Percentiles rank a stretch among this genome's conserved stretches.
phyloP scores from a whole-genome alignment of 1,140 invertebrate species.

The Diprion similis region DNA sequence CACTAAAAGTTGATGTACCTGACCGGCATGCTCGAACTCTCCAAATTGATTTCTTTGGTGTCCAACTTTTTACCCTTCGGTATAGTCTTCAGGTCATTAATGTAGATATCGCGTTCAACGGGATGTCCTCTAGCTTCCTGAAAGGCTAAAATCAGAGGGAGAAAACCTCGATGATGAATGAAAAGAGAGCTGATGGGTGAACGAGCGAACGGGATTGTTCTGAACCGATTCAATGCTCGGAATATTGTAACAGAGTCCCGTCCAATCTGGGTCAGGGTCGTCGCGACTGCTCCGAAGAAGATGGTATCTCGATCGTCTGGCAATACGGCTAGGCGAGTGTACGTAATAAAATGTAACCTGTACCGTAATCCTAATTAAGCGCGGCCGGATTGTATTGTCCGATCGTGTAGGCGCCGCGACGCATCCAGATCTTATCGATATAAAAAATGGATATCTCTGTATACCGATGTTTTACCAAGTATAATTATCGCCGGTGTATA shows the following conservation, averaged over 20 bases:
- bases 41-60: constrained; percentile 18
- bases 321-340: background rate
- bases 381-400: background rate
- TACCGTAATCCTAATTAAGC: constrained; percentile 14
- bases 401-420: constrained; percentile 12
- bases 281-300: background rate
- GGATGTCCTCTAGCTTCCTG: constrained; percentile 66
- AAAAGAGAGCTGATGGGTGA: background rate
- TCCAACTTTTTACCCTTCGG: constrained; percentile 31
- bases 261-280: constrained; percentile 2
- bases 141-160: constrained; percentile 62
- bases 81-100: constrained; percentile 35
- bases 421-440: constrained; percentile 25
- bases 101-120: constrained; percentile 65
- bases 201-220: background rate
- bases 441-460: constrained; percentile 24
- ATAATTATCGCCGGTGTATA: constrained; percentile 28
- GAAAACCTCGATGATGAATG: constrained; percentile 10
- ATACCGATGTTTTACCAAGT: constrained; percentile 12
- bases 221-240: too few species aligned
- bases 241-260: background rate
- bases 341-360: constrained; percentile 2
- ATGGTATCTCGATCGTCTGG: constrained; percentile 8
- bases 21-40: background rate
- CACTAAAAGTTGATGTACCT: background rate